Evolutionary conservation across 2,797 vertebrate genomes (phyloP).

Genomic region (Neosilurus hyrtlii): DNA sequence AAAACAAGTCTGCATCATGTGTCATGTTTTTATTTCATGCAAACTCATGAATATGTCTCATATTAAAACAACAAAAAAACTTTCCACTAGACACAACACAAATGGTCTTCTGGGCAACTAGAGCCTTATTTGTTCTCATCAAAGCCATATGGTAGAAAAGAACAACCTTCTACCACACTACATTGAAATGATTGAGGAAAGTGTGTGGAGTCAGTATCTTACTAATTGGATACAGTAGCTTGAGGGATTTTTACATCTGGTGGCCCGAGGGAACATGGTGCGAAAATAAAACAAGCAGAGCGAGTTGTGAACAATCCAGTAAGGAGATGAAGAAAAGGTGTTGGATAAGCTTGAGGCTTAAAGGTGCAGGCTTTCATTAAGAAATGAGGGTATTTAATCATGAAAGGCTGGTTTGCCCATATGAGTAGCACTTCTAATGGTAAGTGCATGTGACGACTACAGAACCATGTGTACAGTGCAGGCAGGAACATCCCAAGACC

Average conservation of each 20-base stretch:
- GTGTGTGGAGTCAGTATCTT: constrained; percentile 57
- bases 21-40: not conserved
- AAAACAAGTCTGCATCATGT: not conserved
- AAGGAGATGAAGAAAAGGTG: constrained; percentile 14
- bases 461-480: constrained; percentile 7
- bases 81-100: constrained; percentile 48
- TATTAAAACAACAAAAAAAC: not conserved
- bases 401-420: constrained; percentile 44
- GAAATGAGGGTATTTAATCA: constrained; percentile 32
- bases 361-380: constrained; percentile 16
- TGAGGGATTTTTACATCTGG: constrained; percentile 67
- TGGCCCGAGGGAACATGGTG: constrained; percentile 61
- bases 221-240: constrained; percentile 76
- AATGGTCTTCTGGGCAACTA: constrained; percentile 34
- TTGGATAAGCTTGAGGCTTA: constrained; percentile 23
- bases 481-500: not conserved
- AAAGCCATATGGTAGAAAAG: constrained; percentile 62
- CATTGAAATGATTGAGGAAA: constrained; percentile 58
- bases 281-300: constrained; percentile 59
- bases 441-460: constrained; percentile 41
- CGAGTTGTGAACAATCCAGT: constrained; percentile 52
- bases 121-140: constrained; percentile 67
- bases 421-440: constrained; percentile 40
- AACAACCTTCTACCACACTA: constrained; percentile 62
- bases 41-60: not conserved